Percentiles rank a stretch among this genome's conserved stretches.
Evolutionary conservation across 2,113 vertebrate species (phyloP).

Genomic region (Panthera leo): DNA sequence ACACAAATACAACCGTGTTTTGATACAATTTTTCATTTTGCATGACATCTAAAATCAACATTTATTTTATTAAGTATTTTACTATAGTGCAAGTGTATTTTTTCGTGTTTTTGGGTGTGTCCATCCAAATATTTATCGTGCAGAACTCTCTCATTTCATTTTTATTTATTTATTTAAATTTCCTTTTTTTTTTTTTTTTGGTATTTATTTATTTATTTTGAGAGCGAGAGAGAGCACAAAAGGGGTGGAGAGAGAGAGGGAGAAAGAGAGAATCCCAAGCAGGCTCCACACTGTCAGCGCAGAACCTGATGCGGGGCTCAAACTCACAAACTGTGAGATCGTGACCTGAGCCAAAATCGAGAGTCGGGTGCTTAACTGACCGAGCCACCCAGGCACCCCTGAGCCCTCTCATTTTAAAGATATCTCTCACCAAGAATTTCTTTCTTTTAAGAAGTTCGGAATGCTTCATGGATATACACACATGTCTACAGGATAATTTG

Average conservation of each 20-base stretch:
- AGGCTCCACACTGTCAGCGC: background rate
- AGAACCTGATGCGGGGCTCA: background rate
- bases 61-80: slow-evolving; percentile 16
- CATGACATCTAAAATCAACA: background rate
- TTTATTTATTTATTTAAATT: no score
- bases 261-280: background rate
- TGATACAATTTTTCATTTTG: background rate
- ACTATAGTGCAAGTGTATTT: background rate
- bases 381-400: background rate
- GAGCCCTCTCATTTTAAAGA: no score
- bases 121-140: background rate
- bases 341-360: background rate
- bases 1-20: background rate
- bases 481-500: background rate
- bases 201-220: background rate
- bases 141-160: background rate
- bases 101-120: background rate
- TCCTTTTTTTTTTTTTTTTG: background rate
- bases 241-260: background rate
- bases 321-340: background rate
- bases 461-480: background rate
- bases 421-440: background rate
- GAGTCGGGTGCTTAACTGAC: background rate
- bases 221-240: background rate
- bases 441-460: background rate